A percentile compares a stretch with the other conserved stretches of the same genome.
Conservation (phyloP, 2,113 vertebrate species). For the Gavialis gangeticus region DNA sequence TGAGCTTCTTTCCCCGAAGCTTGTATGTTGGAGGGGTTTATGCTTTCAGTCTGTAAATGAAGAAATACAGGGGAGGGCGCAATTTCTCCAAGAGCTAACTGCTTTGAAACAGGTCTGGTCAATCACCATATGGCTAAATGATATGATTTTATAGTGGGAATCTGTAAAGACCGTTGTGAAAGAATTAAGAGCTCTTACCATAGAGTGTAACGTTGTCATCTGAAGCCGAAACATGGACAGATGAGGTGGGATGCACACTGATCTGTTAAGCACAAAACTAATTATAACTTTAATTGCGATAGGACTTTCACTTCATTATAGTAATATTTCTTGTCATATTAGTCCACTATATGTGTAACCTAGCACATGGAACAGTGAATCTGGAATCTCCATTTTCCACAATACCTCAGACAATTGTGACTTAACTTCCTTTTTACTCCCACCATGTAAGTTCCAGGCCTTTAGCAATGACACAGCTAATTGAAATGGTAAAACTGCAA, state of each 20-base stretch:
- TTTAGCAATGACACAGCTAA: neutral
- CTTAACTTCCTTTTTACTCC: neutral
- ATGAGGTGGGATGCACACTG: neutral
- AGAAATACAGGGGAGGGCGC: neutral
- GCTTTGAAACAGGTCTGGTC: neutral
- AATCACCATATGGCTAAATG: neutral
- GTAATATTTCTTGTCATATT: fast-evolving
- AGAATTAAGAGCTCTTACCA: neutral
- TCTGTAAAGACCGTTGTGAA: neutral
- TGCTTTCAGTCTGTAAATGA: neutral
- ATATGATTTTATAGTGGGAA: no score
- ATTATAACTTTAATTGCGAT: neutral
- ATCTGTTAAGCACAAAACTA: neutral
- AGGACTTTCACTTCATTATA: neutral
- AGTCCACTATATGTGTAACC: neutral
- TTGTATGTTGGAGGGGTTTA: fast-evolving
- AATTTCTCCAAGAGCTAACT: neutral
- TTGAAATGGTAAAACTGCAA: neutral
- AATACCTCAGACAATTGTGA: neutral
- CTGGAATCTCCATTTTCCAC: neutral
- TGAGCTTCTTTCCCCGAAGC: fast-evolving
- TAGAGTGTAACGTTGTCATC: fast-evolving
- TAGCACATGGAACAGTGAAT: neutral
- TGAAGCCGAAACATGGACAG: fast-evolving
- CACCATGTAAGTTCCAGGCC: neutral